phyloP scores from a whole-genome alignment of 1,140 invertebrate species.

The Amyelois transitella region DNA sequence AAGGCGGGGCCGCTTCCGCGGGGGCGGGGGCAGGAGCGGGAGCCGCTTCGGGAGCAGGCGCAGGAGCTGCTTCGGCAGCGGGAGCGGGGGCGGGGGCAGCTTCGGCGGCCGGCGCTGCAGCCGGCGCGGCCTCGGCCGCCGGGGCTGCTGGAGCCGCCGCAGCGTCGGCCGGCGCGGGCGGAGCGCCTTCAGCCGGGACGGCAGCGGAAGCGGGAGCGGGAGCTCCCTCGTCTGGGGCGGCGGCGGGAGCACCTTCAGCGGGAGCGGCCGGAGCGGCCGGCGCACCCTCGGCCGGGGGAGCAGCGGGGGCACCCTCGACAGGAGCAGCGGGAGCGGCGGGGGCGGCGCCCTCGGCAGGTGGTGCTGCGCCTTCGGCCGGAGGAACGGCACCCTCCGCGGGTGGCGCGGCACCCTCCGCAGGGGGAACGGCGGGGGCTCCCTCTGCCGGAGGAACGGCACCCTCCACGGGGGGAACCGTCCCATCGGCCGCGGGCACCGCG shows the following conservation, averaged over 20 bases:
- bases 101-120: slow-evolving; percentile 16
- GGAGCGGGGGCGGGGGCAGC: slow-evolving; percentile 17
- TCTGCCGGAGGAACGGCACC: slow-evolving; percentile 31
- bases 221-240: slow-evolving; percentile 7
- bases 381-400: slow-evolving; percentile 5
- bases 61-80: slow-evolving; percentile 15
- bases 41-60: slow-evolving; percentile 9
- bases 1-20: slow-evolving; percentile 32
- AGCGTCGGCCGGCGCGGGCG: slow-evolving; percentile 18
- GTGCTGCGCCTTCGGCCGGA: slow-evolving; percentile 49
- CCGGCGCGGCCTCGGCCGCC: slow-evolving; percentile 11
- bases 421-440: slow-evolving; percentile 47
- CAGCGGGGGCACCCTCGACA: slow-evolving; percentile 24
- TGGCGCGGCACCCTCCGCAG: slow-evolving; percentile 27
- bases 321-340: slow-evolving; percentile 15
- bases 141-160: slow-evolving; percentile 20
- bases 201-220: slow-evolving; percentile 21
- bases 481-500: slow-evolving; percentile 19
- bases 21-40: slow-evolving; percentile 15
- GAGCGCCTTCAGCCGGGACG: slow-evolving; percentile 8
- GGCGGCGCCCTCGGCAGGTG: slow-evolving; percentile 30
- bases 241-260: slow-evolving; percentile 31
- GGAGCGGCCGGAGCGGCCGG: slow-evolving; percentile 29
- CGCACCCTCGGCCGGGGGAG: slow-evolving; percentile 16
- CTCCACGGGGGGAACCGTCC: slow-evolving; percentile 14